These are phyloP conservation scores for Halichoeres trimaculatus DNA, from an alignment of 2,113 vertebrate species.

Conservation along the genomic window DNA sequence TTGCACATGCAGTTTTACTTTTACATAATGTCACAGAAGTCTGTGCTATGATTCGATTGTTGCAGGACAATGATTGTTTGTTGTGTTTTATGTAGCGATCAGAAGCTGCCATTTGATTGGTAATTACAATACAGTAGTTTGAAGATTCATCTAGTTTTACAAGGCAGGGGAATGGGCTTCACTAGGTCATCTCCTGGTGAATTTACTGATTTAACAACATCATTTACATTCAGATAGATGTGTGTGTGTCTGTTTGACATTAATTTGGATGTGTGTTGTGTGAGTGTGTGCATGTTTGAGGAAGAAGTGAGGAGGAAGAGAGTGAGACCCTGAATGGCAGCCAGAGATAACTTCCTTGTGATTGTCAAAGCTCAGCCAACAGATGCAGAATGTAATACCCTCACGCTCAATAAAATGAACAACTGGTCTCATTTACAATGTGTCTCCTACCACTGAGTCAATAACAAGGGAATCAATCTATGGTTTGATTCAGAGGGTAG, in stretches of 20 bases:
- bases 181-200: conserved; percentile 28
- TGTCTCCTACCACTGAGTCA: conserved; percentile 50
- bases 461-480: conserved; percentile 36
- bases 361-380: conserved; percentile 53
- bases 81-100: conserved; percentile 58
- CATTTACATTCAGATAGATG: conserved; percentile 60
- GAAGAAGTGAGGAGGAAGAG: conserved; percentile 32
- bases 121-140: conserved; percentile 34
- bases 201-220: conserved; percentile 29
- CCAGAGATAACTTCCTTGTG: conserved; percentile 40
- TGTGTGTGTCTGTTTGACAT: background rate
- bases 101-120: conserved; percentile 56
- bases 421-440: conserved; percentile 60
- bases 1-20: conserved; percentile 24
- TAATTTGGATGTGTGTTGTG: background rate
- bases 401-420: conserved; percentile 69
- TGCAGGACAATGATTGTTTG: conserved; percentile 23
- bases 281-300: conserved; percentile 16
- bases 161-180: conserved; percentile 45
- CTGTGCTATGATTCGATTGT: conserved; percentile 22
- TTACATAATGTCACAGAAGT: conserved; percentile 38
- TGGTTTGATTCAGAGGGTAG: conserved; percentile 20
- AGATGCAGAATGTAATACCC: conserved; percentile 56
- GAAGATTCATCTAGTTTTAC: conserved; percentile 56
- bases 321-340: conserved; percentile 20